These are phyloP conservation scores for Megaptera novaeangliae DNA, from an alignment of 2,113 vertebrate species.

Conservation along the genomic window DNA sequence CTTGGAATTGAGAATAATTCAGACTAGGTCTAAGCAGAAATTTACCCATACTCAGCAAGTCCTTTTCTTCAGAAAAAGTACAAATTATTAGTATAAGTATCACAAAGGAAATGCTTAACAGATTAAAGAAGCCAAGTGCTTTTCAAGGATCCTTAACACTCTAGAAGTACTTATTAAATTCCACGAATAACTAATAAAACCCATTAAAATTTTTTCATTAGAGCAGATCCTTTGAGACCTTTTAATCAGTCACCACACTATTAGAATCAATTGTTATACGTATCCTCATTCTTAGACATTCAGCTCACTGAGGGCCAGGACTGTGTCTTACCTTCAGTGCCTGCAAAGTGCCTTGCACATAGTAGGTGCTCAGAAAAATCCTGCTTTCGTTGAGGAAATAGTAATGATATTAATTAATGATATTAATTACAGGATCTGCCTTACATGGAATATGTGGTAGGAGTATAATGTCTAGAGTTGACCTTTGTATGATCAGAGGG, in stretches of 20 bases:
- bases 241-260: neutral
- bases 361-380: neutral
- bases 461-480: neutral
- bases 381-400: neutral
- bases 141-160: conserved; percentile 20
- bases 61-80: conserved; percentile 17
- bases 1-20: neutral
- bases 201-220: neutral
- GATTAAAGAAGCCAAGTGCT: conserved; percentile 15
- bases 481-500: neutral
- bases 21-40: neutral
- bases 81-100: neutral
- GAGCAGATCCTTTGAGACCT: neutral
- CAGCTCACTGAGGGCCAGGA: neutral
- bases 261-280: neutral
- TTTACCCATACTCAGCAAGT: neutral
- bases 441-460: neutral
- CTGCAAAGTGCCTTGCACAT: neutral
- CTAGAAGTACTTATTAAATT: conserved; percentile 10
- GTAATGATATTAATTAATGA: neutral
- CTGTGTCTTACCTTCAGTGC: neutral
- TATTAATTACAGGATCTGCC: neutral
- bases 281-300: neutral
- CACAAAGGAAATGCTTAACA: conserved; percentile 21
- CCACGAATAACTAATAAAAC: conserved; percentile 16